Percentiles rank a stretch among this genome's conserved stretches.
These are phyloP conservation scores for Leptinotarsa tumamoca DNA, from an alignment of 2,888 invertebrate genomes.

Conservation along the genomic window DNA sequence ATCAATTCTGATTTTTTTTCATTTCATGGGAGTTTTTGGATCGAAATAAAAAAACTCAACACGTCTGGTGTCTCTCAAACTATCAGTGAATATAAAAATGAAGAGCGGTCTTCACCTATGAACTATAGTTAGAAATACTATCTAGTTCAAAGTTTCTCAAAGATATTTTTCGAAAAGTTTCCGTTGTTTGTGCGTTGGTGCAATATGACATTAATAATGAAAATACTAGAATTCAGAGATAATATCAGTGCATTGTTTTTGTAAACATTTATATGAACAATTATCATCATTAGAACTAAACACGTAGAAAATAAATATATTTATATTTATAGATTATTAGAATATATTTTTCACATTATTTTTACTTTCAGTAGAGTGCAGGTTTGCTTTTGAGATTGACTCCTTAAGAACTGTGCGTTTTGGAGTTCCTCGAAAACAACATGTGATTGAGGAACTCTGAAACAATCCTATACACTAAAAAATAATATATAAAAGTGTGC, in stretches of 20 bases:
- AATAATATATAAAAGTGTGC: background rate
- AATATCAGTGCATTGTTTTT: constrained; percentile 62
- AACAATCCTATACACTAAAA: constrained; percentile 5
- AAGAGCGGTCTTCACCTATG: background rate
- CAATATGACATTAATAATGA: constrained; percentile 62
- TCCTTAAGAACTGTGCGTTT: constrained; percentile 56
- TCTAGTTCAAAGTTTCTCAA: background rate
- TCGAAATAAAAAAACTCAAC: too few species aligned
- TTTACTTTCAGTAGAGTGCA: constrained; percentile 52
- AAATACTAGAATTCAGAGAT: constrained; percentile 60
- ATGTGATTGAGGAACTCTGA: constrained; percentile 6
- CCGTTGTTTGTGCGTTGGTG: constrained; percentile 61
- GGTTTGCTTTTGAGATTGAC: constrained; percentile 54
- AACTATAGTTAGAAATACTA: background rate
- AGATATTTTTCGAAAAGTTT: constrained; percentile 25
- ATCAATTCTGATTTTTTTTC: too few species aligned
- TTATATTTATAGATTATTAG: constrained; percentile 57
- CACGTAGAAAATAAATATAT: constrained; percentile 63
- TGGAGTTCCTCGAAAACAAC: constrained; percentile 34
- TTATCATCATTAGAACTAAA: constrained; percentile 59
- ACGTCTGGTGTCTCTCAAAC: too few species aligned
- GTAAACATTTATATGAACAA: constrained; percentile 63
- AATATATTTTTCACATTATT: constrained; percentile 51
- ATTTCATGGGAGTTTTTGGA: too few species aligned
- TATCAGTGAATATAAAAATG: too few species aligned